Percentiles rank a stretch among this genome's conserved stretches.
Evolutionary conservation across 2,888 invertebrate genomes (phyloP).

Genomic region (Archips crataeganus): DNA sequence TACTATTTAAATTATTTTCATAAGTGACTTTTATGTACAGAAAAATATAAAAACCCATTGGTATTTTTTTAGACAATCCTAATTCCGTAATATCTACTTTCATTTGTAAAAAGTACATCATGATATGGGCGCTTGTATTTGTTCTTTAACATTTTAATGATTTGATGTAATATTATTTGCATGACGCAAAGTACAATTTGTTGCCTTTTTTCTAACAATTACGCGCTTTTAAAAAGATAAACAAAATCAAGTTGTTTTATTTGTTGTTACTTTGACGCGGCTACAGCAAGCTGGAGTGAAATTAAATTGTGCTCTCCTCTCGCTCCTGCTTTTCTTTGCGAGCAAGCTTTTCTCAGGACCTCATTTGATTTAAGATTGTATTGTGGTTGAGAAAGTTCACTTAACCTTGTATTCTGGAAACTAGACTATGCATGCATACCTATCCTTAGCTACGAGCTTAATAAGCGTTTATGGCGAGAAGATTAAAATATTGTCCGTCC

Average conservation of each 20-base stretch:
- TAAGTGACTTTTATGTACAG: no score
- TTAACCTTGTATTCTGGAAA: conserved; percentile 23
- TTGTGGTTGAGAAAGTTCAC: conserved; percentile 28
- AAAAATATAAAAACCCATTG: no score
- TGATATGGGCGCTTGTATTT: background rate
- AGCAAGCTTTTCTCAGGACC: conserved; percentile 30
- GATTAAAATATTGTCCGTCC: background rate
- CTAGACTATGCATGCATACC: background rate
- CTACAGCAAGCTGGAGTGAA: conserved; percentile 33
- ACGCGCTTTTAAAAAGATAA: conserved; percentile 12
- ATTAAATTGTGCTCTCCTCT: conserved; percentile 35
- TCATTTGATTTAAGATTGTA: conserved; percentile 42
- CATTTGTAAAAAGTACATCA: no score
- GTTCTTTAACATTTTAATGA: background rate
- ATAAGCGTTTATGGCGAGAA: background rate
- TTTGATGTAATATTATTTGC: background rate
- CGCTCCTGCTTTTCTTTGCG: conserved; percentile 35
- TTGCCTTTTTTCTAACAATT: conserved; percentile 2
- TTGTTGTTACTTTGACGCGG: conserved; percentile 35
- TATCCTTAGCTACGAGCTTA: conserved; percentile 1
- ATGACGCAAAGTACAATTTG: background rate
- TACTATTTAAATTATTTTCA: no score
- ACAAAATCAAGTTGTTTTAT: conserved; percentile 30
- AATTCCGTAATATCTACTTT: no score
- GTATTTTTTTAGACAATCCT: no score